Evolutionary conservation across 2,797 vertebrate genomes (phyloP).

Genomic region (Varecia variegata): DNA sequence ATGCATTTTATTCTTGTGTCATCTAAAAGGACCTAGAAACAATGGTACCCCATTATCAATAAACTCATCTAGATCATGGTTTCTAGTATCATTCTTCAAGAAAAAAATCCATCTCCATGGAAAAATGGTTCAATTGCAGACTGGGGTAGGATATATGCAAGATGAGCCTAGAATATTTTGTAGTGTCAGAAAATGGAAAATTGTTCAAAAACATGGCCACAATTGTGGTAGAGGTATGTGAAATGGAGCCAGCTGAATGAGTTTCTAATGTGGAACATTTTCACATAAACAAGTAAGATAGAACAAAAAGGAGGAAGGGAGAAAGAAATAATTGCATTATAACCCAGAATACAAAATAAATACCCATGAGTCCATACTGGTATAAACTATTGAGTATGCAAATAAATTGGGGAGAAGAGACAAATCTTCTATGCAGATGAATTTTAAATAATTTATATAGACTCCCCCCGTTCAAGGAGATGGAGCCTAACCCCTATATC

Average conservation of each 20-base stretch:
- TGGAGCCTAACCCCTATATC: accelerated
- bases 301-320: background rate
- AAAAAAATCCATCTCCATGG: background rate
- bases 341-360: background rate
- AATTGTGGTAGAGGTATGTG: background rate
- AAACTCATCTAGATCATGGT: background rate
- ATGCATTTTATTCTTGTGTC: background rate
- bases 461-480: background rate
- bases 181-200: background rate
- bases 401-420: too few relatives aligned
- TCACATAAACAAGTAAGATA: background rate
- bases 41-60: too few relatives aligned
- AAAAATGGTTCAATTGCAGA: background rate
- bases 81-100: background rate
- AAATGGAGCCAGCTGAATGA: background rate
- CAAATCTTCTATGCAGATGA: background rate
- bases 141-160: background rate
- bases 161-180: background rate
- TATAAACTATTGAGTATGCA: background rate
- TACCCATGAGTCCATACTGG: background rate
- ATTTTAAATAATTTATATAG: background rate
- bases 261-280: background rate
- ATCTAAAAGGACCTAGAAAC: background rate
- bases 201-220: background rate
- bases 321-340: background rate